Base-by-base conservation (phyloP, 2,797 vertebrate species). In the Crocidura indochinensis region DNA sequence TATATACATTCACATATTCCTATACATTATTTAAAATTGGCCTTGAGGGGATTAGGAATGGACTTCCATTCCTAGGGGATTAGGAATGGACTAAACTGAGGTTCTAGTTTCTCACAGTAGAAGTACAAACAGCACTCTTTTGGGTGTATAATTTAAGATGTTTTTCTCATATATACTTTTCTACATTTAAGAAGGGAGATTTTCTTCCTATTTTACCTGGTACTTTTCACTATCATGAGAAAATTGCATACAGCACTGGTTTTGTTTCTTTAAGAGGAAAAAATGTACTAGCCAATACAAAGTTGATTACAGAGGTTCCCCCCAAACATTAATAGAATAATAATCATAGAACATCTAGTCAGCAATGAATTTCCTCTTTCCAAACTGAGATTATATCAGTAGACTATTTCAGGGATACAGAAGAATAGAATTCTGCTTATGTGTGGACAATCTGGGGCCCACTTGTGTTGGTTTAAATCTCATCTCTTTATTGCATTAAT, bases 81-180 rank as follows among this genome's bases (percentile, higher is more conserved):
- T 60, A 20, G 56, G 27, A 4, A 29, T 17, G 44, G 49, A 29
- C 29, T 62, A 3, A 78, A 80, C 22, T 44, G 12, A 81, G 22
- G 26, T 17, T 77, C 53, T 67, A n/a, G 10, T 1, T 83, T 56
- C 15, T 44, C 1, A 15, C 4, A 79, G 44, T 22, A 27, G 71
- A 38, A 67, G 79, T 74, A 75, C 79, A 44, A 85, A 88, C 44
- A 12, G 8, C 46, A 49, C 17, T 87, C 10, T 2, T 71, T 73
- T 31, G 51, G 17, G 6, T 8, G 22, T 60, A 60, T 60, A 60
- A 12, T 47, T 78, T 72, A 14, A 9, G 69, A 8, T 65, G 10
- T 24, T 85, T 79, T 86, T 14, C 60, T 86, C 53, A 94, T 89
- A 83, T 71, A 56, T 0, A 4, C 8, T 78, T 76, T 76, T 76